A percentile compares a stretch with the other conserved stretches of the same genome.
These are phyloP conservation scores for Conops quadrifasciatus DNA, from an alignment of 2,888 invertebrate species.

Conservation along the genomic window DNA sequence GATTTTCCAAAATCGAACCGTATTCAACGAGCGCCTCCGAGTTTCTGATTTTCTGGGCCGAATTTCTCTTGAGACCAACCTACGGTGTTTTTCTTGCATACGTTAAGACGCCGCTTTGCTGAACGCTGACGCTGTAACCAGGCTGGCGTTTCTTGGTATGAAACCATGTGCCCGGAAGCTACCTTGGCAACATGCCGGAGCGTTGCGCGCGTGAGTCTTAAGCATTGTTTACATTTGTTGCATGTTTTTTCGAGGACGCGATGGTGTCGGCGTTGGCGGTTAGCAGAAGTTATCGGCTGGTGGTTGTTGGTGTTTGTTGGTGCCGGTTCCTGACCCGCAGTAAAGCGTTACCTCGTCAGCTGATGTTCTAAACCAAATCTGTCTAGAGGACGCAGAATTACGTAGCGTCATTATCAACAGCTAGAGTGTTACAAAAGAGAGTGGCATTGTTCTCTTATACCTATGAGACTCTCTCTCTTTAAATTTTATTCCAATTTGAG, in stretches of 20 bases:
- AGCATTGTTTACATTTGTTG: constrained; percentile 54
- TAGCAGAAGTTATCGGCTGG: not conserved
- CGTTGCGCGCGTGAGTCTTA: constrained; percentile 43
- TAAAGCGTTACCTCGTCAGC: too few species aligned
- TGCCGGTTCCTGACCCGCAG: too few species aligned
- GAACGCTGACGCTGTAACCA: not conserved
- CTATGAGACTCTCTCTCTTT: too few species aligned
- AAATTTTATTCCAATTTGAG: too few species aligned
- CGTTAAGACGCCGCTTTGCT: constrained; percentile 22
- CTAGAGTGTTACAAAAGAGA: too few species aligned
- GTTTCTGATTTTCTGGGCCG: constrained; percentile 58
- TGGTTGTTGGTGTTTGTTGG: too few species aligned
- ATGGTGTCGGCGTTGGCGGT: not conserved
- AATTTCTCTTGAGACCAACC: constrained; percentile 13
- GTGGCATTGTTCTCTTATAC: too few species aligned
- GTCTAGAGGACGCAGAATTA: too few species aligned
- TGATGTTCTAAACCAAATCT: too few species aligned
- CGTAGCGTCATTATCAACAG: too few species aligned
- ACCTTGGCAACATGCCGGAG: constrained; percentile 60
- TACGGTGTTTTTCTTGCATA: not conserved
- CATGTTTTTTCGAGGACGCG: constrained; percentile 2
- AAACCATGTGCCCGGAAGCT: constrained; percentile 45
- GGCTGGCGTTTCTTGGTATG: constrained; percentile 20
- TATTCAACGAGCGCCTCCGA: constrained; percentile 60
- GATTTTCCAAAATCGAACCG: constrained; percentile 55